Conservation (phyloP, 2,797 vertebrate species). For the Mus caroli region DNA sequence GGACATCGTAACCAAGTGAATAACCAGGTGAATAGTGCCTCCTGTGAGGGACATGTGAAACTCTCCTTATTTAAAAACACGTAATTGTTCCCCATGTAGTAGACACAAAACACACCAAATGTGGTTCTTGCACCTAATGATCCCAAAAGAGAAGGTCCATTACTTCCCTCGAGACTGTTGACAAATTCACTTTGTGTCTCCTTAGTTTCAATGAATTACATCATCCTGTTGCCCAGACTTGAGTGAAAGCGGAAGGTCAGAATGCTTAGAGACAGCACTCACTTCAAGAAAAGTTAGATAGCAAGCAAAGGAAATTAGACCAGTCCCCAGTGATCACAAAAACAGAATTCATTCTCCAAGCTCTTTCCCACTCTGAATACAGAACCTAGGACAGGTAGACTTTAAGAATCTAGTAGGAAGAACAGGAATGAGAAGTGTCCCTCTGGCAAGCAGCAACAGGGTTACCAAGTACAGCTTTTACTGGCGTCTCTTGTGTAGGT, state of each 20-base stretch:
- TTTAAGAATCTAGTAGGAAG: not conserved
- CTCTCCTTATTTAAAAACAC: not conserved
- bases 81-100: not conserved
- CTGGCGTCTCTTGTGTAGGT: not conserved
- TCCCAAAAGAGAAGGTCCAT: not conserved
- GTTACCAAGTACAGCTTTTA: not conserved
- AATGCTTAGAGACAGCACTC: not conserved
- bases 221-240: not conserved
- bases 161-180: not conserved
- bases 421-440: not conserved
- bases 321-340: not conserved
- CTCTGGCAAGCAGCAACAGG: not conserved
- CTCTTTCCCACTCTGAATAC: not conserved
- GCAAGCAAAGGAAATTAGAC: not conserved
- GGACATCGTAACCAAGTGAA: not conserved
- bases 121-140: not conserved
- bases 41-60: not conserved
- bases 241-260: not conserved
- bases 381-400: not conserved
- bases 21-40: not conserved
- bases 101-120: not conserved
- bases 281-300: not conserved
- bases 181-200: not conserved
- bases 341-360: not conserved
- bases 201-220: not conserved